A percentile compares a stretch with the other conserved stretches of the same genome.
Conservation (phyloP, 2,797 vertebrate genomes). For the Phalanger gymnotis region DNA sequence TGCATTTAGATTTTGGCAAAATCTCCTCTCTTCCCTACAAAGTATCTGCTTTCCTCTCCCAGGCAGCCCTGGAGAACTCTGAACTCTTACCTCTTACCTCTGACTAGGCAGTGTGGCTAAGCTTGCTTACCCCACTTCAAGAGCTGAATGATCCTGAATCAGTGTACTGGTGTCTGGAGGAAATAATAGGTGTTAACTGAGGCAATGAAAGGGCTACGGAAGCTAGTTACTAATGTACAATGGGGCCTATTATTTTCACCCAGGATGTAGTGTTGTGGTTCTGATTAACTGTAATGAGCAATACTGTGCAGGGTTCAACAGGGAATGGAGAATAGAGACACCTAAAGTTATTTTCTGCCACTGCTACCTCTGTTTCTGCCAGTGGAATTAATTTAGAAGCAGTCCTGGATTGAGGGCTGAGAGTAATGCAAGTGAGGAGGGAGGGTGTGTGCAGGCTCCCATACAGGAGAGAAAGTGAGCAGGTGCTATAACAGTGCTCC, state of each 20-base stretch:
- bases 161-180: neutral
- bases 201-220: neutral
- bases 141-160: slow-evolving; percentile 13
- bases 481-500: neutral
- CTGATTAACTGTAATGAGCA: slow-evolving; percentile 41
- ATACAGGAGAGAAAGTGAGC: neutral
- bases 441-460: neutral
- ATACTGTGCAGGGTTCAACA: neutral
- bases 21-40: neutral
- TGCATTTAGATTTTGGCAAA: neutral
- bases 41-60: neutral
- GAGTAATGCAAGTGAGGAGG: slow-evolving; percentile 15
- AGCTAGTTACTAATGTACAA: slow-evolving; percentile 23
- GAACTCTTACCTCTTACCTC: slow-evolving; percentile 13
- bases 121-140: neutral
- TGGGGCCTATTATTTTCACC: slow-evolving; percentile 2
- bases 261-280: neutral
- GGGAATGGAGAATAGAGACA: neutral
- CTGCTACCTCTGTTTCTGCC: slow-evolving; percentile 6
- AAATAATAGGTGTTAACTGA: slow-evolving; percentile 24
- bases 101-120: neutral
- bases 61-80: neutral
- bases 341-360: neutral
- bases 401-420: neutral
- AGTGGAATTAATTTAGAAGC: neutral